Conservation (phyloP, 2,888 invertebrate species). For the Harpagoxenus sublaevis region DNA sequence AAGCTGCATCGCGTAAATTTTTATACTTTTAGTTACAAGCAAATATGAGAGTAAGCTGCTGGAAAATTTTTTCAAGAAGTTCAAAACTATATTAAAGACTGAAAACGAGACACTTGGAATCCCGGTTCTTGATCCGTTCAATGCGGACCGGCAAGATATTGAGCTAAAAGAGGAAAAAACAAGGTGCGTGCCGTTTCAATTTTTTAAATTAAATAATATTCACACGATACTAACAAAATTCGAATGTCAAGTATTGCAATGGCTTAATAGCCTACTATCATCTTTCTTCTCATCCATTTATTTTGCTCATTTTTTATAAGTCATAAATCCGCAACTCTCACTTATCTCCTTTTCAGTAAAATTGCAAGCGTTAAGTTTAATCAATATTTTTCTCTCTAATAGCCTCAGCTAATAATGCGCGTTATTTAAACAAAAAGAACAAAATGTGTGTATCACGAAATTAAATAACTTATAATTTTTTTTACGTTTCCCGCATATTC, state of each 20-base stretch:
- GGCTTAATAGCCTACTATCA: neutral
- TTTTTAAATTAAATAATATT: neutral
- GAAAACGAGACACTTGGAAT: slow-evolving; percentile 73
- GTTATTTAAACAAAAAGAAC: neutral
- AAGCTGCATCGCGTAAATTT: neutral
- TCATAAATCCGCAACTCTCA: neutral
- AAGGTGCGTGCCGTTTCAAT: slow-evolving; percentile 52
- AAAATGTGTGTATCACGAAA: neutral
- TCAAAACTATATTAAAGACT: slow-evolving; percentile 56
- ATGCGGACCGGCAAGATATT: neutral
- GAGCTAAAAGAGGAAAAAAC: slow-evolving; percentile 33
- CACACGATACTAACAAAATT: neutral
- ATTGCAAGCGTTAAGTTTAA: neutral
- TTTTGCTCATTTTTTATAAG: neutral
- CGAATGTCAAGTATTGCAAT: neutral
- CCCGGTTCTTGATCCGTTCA: slow-evolving; percentile 78
- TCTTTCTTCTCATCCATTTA: neutral
- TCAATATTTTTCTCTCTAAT: neutral
- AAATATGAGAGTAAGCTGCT: slow-evolving; percentile 19
- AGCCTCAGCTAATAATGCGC: neutral
- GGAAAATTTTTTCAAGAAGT: slow-evolving; percentile 62
- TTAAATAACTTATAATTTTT: neutral
- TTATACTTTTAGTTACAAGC: neutral
- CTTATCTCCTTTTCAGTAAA: neutral
- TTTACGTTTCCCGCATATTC: neutral